Evolutionary conservation across 2,113 vertebrate genomes (phyloP).

Genomic region (Dipodomys spectabilis): DNA sequence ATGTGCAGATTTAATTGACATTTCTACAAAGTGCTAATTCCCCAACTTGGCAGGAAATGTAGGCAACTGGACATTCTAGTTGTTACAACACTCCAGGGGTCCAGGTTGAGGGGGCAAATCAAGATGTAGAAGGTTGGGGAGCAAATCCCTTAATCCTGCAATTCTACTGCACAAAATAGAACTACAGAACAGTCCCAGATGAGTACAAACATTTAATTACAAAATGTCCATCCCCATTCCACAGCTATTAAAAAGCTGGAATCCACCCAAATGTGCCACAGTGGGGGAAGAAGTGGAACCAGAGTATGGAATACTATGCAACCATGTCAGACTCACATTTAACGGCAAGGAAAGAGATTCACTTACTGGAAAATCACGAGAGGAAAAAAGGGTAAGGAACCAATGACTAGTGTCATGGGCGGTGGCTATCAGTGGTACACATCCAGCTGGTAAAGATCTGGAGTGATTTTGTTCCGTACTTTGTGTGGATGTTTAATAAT

Average conservation of each 20-base stretch:
- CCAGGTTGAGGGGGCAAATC: background rate
- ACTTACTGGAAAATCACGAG: background rate
- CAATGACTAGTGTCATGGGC: background rate
- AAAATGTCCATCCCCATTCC: constrained; percentile 29
- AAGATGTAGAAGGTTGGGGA: background rate
- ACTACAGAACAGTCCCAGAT: background rate
- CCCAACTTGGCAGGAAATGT: background rate
- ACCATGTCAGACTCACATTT: background rate
- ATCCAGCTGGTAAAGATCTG: background rate
- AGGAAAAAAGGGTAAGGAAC: background rate
- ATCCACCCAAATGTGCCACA: constrained; percentile 30
- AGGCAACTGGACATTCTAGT: background rate
- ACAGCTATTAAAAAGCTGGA: constrained; percentile 37
- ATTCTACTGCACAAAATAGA: constrained; percentile 2
- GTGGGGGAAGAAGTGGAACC: background rate
- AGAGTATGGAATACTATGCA: background rate
- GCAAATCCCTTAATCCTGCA: background rate
- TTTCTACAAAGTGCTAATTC: background rate
- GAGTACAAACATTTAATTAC: constrained; percentile 12
- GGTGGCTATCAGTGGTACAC: background rate
- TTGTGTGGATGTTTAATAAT: background rate
- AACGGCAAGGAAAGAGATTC: background rate
- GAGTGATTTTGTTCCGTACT: background rate
- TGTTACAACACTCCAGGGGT: background rate
- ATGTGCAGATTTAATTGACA: background rate